Evolutionary conservation across 2,888 invertebrate genomes (phyloP).

Genomic region (Lymantria monacha): DNA sequence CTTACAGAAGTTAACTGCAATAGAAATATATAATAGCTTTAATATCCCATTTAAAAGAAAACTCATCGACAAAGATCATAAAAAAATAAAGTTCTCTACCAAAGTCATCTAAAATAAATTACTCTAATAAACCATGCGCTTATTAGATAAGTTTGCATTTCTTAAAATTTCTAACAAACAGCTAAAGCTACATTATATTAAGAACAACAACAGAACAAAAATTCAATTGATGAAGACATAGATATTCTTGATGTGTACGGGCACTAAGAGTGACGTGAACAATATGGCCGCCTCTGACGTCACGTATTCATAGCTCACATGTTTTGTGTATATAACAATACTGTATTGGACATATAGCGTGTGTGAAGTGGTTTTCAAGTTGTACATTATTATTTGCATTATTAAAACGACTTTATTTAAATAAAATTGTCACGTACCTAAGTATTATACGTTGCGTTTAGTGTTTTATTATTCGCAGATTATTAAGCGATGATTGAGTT

Average conservation of each 20-base stretch:
- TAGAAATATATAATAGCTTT: too few species aligned
- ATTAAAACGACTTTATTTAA: neutral
- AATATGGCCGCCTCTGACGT: slow-evolving; percentile 32
- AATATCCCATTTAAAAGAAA: too few species aligned
- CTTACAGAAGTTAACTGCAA: too few species aligned
- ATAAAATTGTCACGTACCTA: neutral
- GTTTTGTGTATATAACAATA: slow-evolving; percentile 22
- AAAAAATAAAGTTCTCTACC: too few species aligned
- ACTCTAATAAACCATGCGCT: too few species aligned
- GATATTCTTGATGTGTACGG: slow-evolving; percentile 8
- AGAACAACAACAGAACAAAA: too few species aligned
- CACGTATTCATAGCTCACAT: slow-evolving; percentile 26
- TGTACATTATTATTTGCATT: neutral
- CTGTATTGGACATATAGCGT: slow-evolving; percentile 2
- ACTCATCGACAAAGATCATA: too few species aligned
- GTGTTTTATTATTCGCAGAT: neutral
- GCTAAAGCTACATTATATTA: too few species aligned
- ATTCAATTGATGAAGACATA: too few species aligned
- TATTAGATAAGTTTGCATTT: too few species aligned
- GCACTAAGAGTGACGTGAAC: slow-evolving; percentile 26
- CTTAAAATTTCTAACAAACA: too few species aligned
- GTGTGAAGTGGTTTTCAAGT: neutral
- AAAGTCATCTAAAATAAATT: too few species aligned
- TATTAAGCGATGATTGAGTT: neutral
- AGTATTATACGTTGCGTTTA: neutral